phyloP scores from a whole-genome alignment of 2,888 invertebrate species.

The Chesias legatella region DNA sequence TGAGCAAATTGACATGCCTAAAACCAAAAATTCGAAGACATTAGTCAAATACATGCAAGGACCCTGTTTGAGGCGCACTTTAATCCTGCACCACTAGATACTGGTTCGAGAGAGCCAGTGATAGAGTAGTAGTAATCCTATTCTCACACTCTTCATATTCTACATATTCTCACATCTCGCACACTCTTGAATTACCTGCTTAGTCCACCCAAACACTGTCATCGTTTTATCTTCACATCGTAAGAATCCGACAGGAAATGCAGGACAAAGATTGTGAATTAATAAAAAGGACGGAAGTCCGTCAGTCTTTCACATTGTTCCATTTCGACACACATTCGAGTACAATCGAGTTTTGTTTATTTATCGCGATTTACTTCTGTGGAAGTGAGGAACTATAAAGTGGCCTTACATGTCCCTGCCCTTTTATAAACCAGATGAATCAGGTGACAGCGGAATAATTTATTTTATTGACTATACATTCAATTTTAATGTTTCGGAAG shows the following conservation, averaged over 20 bases:
- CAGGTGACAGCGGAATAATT: not conserved
- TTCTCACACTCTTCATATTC: too few relatives aligned
- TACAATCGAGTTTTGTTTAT: conserved; percentile 36
- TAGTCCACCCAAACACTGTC: conserved; percentile 35
- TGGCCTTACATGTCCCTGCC: conserved; percentile 12
- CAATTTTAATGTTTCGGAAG: too few relatives aligned
- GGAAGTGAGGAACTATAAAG: conserved; percentile 11
- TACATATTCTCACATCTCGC: too few relatives aligned
- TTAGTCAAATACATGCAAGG: too few relatives aligned
- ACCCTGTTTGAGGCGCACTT: too few relatives aligned
- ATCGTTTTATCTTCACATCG: conserved; percentile 37
- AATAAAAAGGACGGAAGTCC: conserved; percentile 52
- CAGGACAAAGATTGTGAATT: conserved; percentile 47
- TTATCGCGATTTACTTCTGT: conserved; percentile 32
- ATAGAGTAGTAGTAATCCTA: too few relatives aligned
- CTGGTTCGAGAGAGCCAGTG: too few relatives aligned
- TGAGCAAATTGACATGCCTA: too few relatives aligned
- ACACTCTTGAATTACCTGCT: too few relatives aligned
- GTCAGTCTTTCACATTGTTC: conserved; percentile 48
- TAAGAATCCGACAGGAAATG: conserved; percentile 42
- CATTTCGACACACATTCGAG: conserved; percentile 35
- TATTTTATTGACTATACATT: not conserved
- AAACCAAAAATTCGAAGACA: too few relatives aligned
- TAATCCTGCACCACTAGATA: too few relatives aligned
- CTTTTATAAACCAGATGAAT: conserved; percentile 9